Evolutionary conservation across 2,113 vertebrate species (phyloP).

Genomic region (Nycticorax nycticorax): DNA sequence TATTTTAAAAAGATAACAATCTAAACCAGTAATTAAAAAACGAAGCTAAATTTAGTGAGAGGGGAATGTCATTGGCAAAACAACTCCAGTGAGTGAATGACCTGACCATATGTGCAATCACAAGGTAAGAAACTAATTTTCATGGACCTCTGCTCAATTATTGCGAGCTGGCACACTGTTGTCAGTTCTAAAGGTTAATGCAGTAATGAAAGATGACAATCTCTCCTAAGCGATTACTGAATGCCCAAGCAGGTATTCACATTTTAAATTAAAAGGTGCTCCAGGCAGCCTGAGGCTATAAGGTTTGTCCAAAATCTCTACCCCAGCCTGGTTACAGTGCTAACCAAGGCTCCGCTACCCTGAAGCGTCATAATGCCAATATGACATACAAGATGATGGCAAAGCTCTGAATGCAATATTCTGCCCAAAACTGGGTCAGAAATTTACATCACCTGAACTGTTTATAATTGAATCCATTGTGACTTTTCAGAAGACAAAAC

Average conservation of each 20-base stretch:
- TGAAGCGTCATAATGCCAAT: background rate
- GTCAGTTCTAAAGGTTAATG: slow-evolving; percentile 62
- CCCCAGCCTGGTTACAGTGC: background rate
- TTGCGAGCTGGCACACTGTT: background rate
- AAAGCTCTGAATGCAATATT: background rate
- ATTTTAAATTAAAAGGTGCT: slow-evolving; percentile 33
- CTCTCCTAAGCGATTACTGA: slow-evolving; percentile 47
- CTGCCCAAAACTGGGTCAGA: background rate
- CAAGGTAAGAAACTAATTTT: slow-evolving; percentile 63
- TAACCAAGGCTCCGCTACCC: fast-evolving
- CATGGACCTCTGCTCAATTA: slow-evolving; percentile 46
- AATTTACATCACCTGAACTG: background rate
- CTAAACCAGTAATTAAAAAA: background rate
- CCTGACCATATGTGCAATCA: slow-evolving; percentile 7
- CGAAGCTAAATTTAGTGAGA: background rate
- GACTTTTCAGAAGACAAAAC: background rate
- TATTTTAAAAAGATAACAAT: background rate
- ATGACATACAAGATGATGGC: background rate
- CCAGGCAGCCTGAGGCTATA: background rate
- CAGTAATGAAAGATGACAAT: slow-evolving; percentile 67
- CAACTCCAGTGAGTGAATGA: background rate
- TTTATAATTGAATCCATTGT: background rate
- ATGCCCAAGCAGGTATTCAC: background rate
- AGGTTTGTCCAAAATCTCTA: background rate
- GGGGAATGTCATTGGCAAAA: background rate